Conservation (phyloP, 2,888 invertebrate species). For the Plemyria rubiginata region DNA sequence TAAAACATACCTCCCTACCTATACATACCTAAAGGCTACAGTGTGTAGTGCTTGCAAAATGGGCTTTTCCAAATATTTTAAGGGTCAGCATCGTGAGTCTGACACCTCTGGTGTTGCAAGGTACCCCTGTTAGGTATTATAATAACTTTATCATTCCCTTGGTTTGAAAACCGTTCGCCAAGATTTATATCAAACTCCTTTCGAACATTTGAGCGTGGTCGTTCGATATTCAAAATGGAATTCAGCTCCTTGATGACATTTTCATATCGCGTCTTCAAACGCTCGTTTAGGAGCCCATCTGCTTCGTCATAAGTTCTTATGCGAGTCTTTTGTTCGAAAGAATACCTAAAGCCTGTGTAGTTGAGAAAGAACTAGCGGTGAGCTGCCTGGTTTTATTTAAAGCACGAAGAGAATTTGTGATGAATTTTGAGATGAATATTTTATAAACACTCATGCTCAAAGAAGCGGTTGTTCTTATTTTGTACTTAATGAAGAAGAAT, state of each 20-base stretch:
- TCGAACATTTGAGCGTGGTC: not conserved
- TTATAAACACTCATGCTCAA: not conserved
- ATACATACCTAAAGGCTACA: too few relatives aligned
- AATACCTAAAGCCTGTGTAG: conserved; percentile 56
- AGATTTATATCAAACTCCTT: conserved; percentile 3
- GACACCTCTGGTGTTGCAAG: too few relatives aligned
- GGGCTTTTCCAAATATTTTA: too few relatives aligned
- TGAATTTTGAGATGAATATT: conserved; percentile 21
- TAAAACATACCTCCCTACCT: too few relatives aligned
- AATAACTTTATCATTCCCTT: too few relatives aligned
- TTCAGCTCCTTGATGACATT: conserved; percentile 25
- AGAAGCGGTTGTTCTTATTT: not conserved
- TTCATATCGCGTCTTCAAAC: conserved; percentile 38
- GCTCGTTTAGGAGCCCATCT: conserved; percentile 51
- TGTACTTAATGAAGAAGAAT: not conserved
- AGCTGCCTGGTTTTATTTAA: conserved; percentile 23
- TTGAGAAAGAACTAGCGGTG: conserved; percentile 37
- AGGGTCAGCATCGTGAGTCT: too few relatives aligned
- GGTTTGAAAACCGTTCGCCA: too few relatives aligned
- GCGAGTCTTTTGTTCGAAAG: conserved; percentile 66
- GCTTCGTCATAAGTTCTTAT: conserved; percentile 34
- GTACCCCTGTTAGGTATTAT: too few relatives aligned
- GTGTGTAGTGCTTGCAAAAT: too few relatives aligned
- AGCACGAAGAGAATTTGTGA: conserved; percentile 19
- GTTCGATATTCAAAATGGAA: conserved; percentile 13